These are phyloP conservation scores for Cyrtonyx montezumae DNA, from an alignment of 2,113 vertebrate genomes.

Conservation along the genomic window DNA sequence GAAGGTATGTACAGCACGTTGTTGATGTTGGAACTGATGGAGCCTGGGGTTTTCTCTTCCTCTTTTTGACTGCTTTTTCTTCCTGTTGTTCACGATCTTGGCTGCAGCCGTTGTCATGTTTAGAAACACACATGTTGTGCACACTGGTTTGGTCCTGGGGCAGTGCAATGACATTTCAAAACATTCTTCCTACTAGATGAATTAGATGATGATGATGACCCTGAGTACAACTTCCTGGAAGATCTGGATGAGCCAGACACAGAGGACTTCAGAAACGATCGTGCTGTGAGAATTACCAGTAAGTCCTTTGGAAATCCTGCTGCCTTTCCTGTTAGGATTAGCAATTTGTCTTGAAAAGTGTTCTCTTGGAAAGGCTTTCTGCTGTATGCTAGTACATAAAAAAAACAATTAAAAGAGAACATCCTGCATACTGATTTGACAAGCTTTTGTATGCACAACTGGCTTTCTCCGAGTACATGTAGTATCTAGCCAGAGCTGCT, in stretches of 20 bases:
- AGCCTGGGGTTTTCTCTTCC: neutral
- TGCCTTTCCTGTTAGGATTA: neutral
- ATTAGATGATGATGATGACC: constrained; percentile 93
- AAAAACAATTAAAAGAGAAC: neutral
- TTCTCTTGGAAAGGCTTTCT: neutral
- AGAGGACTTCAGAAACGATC: constrained; percentile 95
- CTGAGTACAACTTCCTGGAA: constrained; percentile 94
- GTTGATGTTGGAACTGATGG: fast-evolving
- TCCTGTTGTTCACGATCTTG: too few species aligned
- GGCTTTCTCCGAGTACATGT: fast-evolving
- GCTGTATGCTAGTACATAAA: neutral
- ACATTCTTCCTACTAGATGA: constrained; percentile 80
- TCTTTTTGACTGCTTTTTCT: neutral
- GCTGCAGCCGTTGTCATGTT: too few species aligned
- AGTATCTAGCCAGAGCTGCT: neutral
- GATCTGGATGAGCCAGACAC: constrained; percentile 92
- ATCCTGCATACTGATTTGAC: fast-evolving
- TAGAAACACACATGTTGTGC: too few species aligned
- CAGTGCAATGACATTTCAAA: neutral
- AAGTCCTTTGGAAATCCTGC: constrained; percentile 53
- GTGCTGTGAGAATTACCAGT: constrained; percentile 96
- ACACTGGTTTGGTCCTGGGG: too few species aligned
- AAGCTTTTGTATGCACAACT: neutral
- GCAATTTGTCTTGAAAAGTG: neutral
- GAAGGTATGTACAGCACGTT: constrained; percentile 75